Evolutionary conservation across 2,888 invertebrate species (phyloP).

Genomic region (Cacoxenus indagator): DNA sequence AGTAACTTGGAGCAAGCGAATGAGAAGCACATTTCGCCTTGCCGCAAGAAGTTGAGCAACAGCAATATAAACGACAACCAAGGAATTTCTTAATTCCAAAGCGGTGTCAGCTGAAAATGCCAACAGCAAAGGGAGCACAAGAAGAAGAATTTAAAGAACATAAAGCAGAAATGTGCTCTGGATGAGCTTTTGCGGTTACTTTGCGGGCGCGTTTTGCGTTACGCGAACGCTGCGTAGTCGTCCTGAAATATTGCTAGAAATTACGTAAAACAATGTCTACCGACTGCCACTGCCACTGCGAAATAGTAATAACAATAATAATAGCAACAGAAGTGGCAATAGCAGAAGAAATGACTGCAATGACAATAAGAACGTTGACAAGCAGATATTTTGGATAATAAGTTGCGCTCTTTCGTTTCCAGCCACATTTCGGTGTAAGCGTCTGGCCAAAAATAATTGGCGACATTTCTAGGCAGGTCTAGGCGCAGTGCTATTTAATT

Average conservation of each 20-base stretch:
- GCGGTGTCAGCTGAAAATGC: slow-evolving; percentile 27
- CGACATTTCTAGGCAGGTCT: slow-evolving; percentile 55
- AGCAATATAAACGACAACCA: slow-evolving; percentile 10
- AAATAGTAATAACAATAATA: slow-evolving; percentile 2
- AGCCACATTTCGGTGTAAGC: background rate
- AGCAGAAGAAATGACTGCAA: slow-evolving; percentile 8
- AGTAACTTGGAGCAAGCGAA: background rate
- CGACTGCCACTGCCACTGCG: background rate
- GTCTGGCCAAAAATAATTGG: slow-evolving; percentile 50
- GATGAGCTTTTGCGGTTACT: slow-evolving; percentile 31
- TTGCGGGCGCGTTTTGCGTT: slow-evolving; percentile 38
- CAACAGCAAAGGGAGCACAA: slow-evolving; percentile 43
- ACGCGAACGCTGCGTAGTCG: background rate
- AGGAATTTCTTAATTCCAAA: slow-evolving; percentile 58
- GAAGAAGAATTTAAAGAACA: slow-evolving; percentile 26
- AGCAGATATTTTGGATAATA: slow-evolving; percentile 11
- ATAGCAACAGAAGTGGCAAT: background rate
- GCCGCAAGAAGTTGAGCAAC: background rate
- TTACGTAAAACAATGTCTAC: slow-evolving; percentile 25
- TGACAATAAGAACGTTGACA: slow-evolving; percentile 19
- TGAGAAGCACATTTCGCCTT: background rate
- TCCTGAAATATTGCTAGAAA: slow-evolving; percentile 26
- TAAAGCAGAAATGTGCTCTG: slow-evolving; percentile 14
- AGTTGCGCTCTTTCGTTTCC: background rate
- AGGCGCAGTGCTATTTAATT: no score